Conservation (phyloP, 1,140 invertebrate species). For the Chelonus insularis region DNA sequence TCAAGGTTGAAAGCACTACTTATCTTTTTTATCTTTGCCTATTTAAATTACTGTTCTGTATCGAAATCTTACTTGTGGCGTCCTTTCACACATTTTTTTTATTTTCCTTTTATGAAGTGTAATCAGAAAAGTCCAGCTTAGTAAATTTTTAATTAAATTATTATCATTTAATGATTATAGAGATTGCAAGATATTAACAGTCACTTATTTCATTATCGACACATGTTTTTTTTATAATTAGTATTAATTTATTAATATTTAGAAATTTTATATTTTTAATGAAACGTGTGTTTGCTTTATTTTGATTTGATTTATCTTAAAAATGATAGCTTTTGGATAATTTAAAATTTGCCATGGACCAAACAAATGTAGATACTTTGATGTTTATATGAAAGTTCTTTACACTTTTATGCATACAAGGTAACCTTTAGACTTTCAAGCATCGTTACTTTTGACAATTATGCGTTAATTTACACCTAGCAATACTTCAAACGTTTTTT, state of each 20-base stretch:
- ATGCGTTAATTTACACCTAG: conserved; percentile 60
- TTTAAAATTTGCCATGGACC: too few species aligned
- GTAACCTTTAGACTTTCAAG: conserved; percentile 26
- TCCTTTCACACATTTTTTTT: conserved; percentile 6
- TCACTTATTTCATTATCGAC: too few species aligned
- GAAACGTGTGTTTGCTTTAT: too few species aligned
- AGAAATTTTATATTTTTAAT: too few species aligned
- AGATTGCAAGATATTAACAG: too few species aligned
- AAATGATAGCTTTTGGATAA: conserved; percentile 48
- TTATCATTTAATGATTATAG: too few species aligned
- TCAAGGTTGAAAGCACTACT: conserved; percentile 24
- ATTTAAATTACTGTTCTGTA: conserved; percentile 3
- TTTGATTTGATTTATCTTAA: too few species aligned
- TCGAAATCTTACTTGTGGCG: conserved; percentile 7
- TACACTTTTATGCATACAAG: conserved; percentile 14
- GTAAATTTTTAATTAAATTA: conserved; percentile 19
- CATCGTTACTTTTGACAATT: conserved; percentile 61
- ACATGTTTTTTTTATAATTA: too few species aligned
- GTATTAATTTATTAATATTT: too few species aligned
- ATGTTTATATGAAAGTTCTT: conserved; percentile 25
- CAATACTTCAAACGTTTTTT: conserved; percentile 62
- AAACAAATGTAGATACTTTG: not conserved
- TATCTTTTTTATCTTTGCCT: conserved; percentile 3
- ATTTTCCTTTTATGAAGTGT: conserved; percentile 13
- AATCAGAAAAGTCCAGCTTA: conserved; percentile 20